These are phyloP conservation scores for Ascidia mentula DNA, from an alignment of 23 tunicate genomes.

Conservation along the genomic window DNA sequence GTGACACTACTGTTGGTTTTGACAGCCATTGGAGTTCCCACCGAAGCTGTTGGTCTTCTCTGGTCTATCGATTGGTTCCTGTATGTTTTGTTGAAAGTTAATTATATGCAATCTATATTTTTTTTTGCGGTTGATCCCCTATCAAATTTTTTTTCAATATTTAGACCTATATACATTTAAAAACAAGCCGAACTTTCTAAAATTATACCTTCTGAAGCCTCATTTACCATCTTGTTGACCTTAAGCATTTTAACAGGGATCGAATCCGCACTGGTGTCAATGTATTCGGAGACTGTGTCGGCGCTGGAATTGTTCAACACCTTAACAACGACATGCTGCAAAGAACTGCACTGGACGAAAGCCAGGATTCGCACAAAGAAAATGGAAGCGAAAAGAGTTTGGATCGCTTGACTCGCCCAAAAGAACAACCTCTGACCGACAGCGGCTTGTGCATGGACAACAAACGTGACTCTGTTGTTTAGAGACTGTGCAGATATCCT, in stretches of 20 bases:
- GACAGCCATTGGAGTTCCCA: slow-evolving; percentile 75
- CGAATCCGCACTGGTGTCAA: slow-evolving; percentile 78
- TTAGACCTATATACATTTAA: no score
- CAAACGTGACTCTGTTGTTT: neutral
- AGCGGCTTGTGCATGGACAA: neutral
- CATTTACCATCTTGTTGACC: no score
- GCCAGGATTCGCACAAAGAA: neutral
- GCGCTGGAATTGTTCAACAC: slow-evolving; percentile 89
- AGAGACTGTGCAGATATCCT: no score
- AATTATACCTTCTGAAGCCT: no score
- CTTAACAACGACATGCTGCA: slow-evolving; percentile 22
- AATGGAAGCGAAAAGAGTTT: neutral
- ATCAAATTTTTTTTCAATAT: no score
- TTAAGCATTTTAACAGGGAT: slow-evolving; percentile 66
- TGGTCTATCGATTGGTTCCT: slow-evolving; percentile 94
- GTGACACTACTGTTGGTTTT: slow-evolving; percentile 78
- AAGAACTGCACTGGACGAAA: neutral
- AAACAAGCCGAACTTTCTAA: no score
- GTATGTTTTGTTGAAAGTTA: no score
- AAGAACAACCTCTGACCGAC: neutral
- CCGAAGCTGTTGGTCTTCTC: slow-evolving; percentile 69
- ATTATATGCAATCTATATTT: no score
- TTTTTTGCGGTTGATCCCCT: no score
- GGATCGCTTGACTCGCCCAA: neutral
- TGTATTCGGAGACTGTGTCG: slow-evolving; percentile 82